phyloP scores from a whole-genome alignment of 2,113 vertebrate species.

The Cnemophilus loriae region DNA sequence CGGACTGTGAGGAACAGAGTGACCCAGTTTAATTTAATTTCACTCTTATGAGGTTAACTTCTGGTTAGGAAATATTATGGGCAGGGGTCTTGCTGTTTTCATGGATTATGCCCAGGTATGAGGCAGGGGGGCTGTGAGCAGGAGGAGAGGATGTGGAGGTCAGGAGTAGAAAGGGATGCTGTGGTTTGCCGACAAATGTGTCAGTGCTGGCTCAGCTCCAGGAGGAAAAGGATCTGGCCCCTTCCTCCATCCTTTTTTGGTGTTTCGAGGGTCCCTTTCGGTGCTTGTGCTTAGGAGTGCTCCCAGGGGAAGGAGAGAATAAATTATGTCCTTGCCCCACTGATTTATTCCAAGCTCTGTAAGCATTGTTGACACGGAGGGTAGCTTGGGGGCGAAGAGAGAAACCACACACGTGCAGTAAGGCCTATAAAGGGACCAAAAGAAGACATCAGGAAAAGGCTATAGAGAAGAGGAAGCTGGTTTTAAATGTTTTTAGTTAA shows the following conservation, averaged over 20 bases:
- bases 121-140: not conserved
- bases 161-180: not conserved
- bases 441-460: not conserved
- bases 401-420: fast-evolving
- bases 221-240: not conserved
- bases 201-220: not conserved
- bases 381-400: not conserved
- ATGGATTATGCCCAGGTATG: not conserved
- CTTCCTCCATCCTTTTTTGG: not conserved
- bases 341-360: not conserved
- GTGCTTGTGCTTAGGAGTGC: fast-evolving
- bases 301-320: not conserved
- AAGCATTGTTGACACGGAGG: not conserved
- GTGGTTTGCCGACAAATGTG: not conserved
- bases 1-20: fast-evolving
- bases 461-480: not conserved
- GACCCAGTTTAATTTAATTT: not conserved
- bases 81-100: not conserved
- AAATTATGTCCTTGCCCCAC: not conserved
- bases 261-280: not conserved
- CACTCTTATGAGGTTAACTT: not conserved
- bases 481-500: not conserved
- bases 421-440: not conserved
- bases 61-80: not conserved
- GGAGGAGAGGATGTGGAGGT: not conserved